These are phyloP conservation scores for Leptatherina wallacei DNA, from an alignment of 2,797 vertebrate genomes.

Conservation along the genomic window DNA sequence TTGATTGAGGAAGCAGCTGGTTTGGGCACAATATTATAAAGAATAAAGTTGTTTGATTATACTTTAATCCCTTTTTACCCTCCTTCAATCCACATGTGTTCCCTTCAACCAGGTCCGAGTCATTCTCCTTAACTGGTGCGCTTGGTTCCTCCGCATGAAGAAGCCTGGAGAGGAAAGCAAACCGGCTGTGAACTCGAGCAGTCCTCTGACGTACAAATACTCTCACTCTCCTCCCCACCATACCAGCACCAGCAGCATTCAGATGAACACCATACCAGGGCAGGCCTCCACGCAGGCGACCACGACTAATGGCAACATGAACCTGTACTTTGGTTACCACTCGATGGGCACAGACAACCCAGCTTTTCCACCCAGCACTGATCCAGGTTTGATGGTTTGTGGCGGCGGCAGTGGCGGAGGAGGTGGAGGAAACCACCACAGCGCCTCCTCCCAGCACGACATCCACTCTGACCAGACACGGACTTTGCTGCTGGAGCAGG, in stretches of 20 bases:
- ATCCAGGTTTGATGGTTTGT: slow-evolving; percentile 78
- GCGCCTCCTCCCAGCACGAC: slow-evolving; percentile 70
- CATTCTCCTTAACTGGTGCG: slow-evolving; percentile 91
- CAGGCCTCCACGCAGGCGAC: slow-evolving; percentile 81
- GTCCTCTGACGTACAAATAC: slow-evolving; percentile 70
- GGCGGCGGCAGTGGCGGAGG: slow-evolving; percentile 52
- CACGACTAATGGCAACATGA: slow-evolving; percentile 85
- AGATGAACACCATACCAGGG: slow-evolving; percentile 82
- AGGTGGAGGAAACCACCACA: slow-evolving; percentile 37
- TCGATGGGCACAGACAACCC: slow-evolving; percentile 80
- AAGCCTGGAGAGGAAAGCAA: slow-evolving; percentile 87
- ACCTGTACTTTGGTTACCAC: slow-evolving; percentile 86
- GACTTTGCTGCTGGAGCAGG: slow-evolving; percentile 76
- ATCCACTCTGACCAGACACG: slow-evolving; percentile 73
- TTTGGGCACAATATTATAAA: background rate
- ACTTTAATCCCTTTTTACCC: background rate
- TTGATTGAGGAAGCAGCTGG: background rate
- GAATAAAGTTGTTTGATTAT: too few relatives aligned
- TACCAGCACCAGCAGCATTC: slow-evolving; percentile 83
- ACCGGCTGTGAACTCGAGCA: slow-evolving; percentile 27
- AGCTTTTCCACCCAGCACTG: slow-evolving; percentile 81
- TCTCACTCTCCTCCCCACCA: slow-evolving; percentile 78
- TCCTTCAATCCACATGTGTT: background rate
- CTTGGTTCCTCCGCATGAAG: slow-evolving; percentile 94
- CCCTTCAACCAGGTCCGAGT: slow-evolving; percentile 83